Conservation (phyloP, 2,113 vertebrate genomes). For the Elgaria multicarinata region DNA sequence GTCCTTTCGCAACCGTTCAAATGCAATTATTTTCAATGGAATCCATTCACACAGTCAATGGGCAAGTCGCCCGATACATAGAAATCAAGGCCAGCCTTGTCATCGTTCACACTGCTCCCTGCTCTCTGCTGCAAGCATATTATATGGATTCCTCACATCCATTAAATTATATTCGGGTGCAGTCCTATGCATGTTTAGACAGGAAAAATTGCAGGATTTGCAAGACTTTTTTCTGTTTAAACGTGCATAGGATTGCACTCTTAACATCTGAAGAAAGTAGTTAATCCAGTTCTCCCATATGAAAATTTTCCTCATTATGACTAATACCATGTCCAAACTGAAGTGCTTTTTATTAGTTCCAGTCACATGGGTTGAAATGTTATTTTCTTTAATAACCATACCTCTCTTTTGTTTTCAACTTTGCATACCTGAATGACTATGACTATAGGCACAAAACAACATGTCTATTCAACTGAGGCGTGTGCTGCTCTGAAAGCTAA, state of each 20-base stretch:
- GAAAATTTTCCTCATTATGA: not conserved
- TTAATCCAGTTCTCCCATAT: not conserved
- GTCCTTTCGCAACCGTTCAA: no score
- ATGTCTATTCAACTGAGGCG: not conserved
- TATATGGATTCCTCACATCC: not conserved
- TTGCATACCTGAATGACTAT: not conserved
- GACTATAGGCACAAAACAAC: not conserved
- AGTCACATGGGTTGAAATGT: not conserved
- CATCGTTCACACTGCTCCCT: no score
- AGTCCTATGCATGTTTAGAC: no score
- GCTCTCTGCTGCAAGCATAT: not conserved
- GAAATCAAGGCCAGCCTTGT: not conserved
- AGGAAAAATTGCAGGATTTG: no score
- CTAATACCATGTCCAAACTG: not conserved
- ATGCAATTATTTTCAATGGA: not conserved
- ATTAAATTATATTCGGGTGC: not conserved
- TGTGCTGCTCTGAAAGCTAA: not conserved
- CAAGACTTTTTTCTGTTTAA: no score
- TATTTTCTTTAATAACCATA: conserved; percentile 1
- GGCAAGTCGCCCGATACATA: not conserved
- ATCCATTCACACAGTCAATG: not conserved
- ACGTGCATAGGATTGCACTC: no score
- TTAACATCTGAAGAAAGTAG: not conserved
- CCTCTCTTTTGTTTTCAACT: conserved; percentile 9
- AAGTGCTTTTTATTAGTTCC: not conserved